A percentile compares a stretch with the other conserved stretches of the same genome.
Evolutionary conservation across 2,797 vertebrate genomes (phyloP).

Genomic region (Oreortyx pictus): DNA sequence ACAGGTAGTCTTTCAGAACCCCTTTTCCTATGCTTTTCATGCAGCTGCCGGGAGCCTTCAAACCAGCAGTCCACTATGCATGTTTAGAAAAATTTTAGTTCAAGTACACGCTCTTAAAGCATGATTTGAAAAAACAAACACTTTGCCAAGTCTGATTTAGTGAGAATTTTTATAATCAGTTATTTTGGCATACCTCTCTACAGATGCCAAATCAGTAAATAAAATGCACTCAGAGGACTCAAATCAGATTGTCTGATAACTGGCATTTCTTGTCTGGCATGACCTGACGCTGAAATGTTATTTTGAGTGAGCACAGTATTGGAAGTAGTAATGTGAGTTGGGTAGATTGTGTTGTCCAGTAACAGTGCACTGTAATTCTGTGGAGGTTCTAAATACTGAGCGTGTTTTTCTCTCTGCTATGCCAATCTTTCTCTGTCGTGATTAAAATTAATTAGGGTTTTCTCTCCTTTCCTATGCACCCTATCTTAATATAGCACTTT

Average conservation of each 20-base stretch:
- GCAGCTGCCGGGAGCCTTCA: not conserved
- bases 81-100: not conserved
- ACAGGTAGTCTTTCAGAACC: not conserved
- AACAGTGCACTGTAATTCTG: not conserved
- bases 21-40: not conserved
- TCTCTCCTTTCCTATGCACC: not conserved
- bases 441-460: not conserved
- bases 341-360: not conserved
- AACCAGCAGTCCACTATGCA: not conserved
- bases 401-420: rapidly evolving
- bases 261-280: not conserved
- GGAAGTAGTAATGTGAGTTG: not conserved
- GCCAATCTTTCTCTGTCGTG: not conserved
- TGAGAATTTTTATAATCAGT: not conserved
- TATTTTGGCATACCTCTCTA: not conserved
- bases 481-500: not conserved
- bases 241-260: not conserved
- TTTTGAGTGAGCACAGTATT: not conserved
- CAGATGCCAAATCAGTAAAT: not conserved
- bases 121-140: not conserved
- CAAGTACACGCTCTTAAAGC: not conserved
- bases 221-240: not conserved
- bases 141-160: not conserved
- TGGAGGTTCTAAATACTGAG: not conserved
- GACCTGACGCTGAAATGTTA: not conserved